Percentiles rank a stretch among this genome's conserved stretches.
phyloP scores from a whole-genome alignment of 2,888 invertebrate genomes.

The Pyrrhosoma nymphula region DNA sequence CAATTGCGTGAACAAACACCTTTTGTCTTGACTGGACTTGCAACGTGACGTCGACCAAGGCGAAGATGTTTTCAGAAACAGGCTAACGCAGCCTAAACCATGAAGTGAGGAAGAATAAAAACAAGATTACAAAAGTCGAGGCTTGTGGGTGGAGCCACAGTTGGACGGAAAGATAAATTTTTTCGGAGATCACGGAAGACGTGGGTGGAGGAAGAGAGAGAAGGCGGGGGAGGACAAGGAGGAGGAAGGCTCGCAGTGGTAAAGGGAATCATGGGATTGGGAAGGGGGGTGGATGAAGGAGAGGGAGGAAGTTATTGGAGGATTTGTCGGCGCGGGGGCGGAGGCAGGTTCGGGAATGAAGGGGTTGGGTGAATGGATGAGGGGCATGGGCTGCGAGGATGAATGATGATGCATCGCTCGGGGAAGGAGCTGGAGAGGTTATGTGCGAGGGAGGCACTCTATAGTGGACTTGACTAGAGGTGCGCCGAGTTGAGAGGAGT shows the following conservation, averaged over 20 bases:
- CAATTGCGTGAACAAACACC: too few species aligned
- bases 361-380: not conserved
- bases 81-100: not conserved
- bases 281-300: not conserved
- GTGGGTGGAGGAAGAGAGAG: not conserved
- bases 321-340: conserved; percentile 14
- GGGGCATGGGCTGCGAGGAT: not conserved
- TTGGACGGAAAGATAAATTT: not conserved
- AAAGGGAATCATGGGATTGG: not conserved
- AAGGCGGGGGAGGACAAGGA: too few species aligned
- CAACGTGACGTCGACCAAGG: too few species aligned
- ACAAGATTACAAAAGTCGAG: not conserved
- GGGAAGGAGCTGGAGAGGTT: not conserved
- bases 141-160: not conserved
- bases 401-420: conserved; percentile 21
- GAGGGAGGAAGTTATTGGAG: not conserved
- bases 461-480: not conserved
- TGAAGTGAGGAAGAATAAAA: not conserved
- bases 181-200: not conserved
- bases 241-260: too few species aligned
- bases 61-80: too few species aligned
- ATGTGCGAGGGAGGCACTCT: not conserved
- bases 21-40: too few species aligned
- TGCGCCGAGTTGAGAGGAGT: too few species aligned
- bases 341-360: not conserved